phyloP scores from a whole-genome alignment of 2,113 vertebrate species.

The Peucedramus taeniatus region DNA sequence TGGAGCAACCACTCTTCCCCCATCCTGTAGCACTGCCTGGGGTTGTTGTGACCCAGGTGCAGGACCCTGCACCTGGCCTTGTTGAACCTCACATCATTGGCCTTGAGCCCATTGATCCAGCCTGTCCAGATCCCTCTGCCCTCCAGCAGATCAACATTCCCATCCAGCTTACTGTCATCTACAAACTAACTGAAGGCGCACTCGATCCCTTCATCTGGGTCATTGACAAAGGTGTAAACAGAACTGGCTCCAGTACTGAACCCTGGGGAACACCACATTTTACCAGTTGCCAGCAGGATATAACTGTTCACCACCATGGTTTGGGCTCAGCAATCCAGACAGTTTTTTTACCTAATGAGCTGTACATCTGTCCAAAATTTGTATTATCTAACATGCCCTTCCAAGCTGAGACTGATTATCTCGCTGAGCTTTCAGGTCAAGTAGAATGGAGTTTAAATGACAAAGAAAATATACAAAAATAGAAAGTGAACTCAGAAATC shows the following conservation, averaged over 20 bases:
- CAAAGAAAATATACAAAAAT: background rate
- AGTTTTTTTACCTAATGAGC: background rate
- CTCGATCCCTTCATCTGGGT: rapidly evolving
- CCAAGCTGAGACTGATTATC: background rate
- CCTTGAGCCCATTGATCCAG: background rate
- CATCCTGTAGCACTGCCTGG: rapidly evolving
- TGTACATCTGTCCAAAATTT: background rate
- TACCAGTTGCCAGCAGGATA: background rate
- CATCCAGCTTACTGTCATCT: rapidly evolving
- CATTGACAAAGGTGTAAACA: background rate
- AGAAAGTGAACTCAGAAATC: background rate
- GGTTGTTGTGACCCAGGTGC: rapidly evolving
- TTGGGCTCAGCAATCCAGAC: background rate
- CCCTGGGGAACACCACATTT: background rate
- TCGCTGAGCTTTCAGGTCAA: background rate
- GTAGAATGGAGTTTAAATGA: background rate
- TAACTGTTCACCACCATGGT: background rate
- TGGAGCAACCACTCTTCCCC: background rate
- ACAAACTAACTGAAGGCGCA: no score
- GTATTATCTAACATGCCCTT: background rate
- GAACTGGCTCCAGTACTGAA: background rate
- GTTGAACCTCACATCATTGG: background rate
- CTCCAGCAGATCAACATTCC: background rate
- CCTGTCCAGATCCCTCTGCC: background rate
- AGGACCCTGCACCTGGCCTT: rapidly evolving